phyloP scores from a whole-genome alignment of 2,797 vertebrate species.

The Myotis daubentonii region DNA sequence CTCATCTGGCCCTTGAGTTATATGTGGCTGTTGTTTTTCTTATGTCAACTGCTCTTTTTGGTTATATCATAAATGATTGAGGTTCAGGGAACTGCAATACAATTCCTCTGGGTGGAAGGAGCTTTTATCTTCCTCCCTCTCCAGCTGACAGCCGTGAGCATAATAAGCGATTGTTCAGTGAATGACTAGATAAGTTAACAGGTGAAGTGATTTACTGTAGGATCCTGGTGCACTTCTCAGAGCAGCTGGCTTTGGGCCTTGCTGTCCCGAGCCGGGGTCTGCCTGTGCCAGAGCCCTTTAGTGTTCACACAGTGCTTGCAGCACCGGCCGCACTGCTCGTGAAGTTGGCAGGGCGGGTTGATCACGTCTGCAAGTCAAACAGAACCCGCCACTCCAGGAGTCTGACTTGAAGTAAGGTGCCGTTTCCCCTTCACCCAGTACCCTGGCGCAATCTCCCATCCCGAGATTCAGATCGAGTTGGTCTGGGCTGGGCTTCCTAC shows the following conservation, averaged over 20 bases:
- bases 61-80: not conserved
- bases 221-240: not conserved
- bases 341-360: not conserved
- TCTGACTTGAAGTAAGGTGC: not conserved
- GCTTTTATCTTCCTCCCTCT: not conserved
- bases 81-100: not conserved
- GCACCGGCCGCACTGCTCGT: too few species aligned
- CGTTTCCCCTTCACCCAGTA: not conserved
- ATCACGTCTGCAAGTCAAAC: not conserved
- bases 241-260: not conserved
- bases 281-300: not conserved
- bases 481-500: not conserved
- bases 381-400: not conserved
- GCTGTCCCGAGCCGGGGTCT: not conserved
- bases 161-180: not conserved
- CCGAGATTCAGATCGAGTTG: not conserved
- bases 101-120: not conserved
- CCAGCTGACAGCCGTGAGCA: not conserved
- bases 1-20: not conserved
- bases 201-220: not conserved
- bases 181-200: not conserved
- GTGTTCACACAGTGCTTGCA: not conserved
- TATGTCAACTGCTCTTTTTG: not conserved
- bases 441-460: accelerated
- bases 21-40: not conserved